These are phyloP conservation scores for Cardiocondyla obscurior DNA, from an alignment of 1,140 invertebrate species.

Conservation along the genomic window DNA sequence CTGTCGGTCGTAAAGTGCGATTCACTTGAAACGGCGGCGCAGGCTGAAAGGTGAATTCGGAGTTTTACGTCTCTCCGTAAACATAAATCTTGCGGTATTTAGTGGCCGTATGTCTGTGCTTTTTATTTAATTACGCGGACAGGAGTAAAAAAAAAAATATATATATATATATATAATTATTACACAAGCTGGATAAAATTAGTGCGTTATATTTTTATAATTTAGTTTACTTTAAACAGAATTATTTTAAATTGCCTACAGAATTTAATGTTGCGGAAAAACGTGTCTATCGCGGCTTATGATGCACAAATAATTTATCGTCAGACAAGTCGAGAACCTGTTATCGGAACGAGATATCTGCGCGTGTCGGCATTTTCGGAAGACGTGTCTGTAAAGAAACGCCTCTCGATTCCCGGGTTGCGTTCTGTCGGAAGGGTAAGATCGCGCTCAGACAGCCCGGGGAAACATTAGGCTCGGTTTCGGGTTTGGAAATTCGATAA, in stretches of 20 bases:
- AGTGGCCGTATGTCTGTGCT: neutral
- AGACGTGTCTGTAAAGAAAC: neutral
- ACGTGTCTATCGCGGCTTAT: neutral
- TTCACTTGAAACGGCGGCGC: neutral
- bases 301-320: neutral
- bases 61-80: constrained; percentile 7
- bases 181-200: neutral
- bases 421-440: constrained; percentile 8
- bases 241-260: neutral
- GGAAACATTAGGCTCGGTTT: constrained; percentile 67
- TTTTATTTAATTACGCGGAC: constrained; percentile 6
- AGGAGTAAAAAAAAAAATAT: neutral
- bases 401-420: neutral
- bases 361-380: neutral
- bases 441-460: constrained; percentile 29
- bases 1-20: constrained; percentile 25
- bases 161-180: neutral
- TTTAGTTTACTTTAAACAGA: neutral
- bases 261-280: neutral
- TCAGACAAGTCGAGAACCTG: neutral
- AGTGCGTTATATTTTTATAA: neutral
- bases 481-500: constrained; percentile 70
- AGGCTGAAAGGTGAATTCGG: neutral
- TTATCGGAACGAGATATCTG: neutral
- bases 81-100: constrained; percentile 31